Evolutionary conservation across 2,888 invertebrate genomes (phyloP).

Genomic region (Philopedon plagiatum): DNA sequence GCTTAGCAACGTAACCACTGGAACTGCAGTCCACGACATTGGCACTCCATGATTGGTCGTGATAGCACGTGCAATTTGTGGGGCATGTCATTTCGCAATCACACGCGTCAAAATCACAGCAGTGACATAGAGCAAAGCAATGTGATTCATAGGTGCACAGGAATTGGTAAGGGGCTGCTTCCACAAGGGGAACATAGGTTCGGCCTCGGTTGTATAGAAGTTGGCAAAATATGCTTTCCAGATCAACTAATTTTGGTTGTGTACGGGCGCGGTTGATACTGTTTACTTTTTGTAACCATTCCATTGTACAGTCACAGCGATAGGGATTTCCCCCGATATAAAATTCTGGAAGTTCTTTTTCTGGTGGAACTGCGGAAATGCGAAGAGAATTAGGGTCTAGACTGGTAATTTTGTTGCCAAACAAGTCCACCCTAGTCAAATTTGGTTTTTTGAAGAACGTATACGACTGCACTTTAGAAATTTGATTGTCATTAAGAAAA

Average conservation of each 20-base stretch:
- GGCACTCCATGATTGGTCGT: constrained; percentile 89
- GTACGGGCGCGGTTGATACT: constrained; percentile 81
- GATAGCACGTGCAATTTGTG: constrained; percentile 88
- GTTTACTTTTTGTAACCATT: constrained; percentile 89
- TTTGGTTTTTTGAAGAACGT: constrained; percentile 91
- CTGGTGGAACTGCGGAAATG: constrained; percentile 82
- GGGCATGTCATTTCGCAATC: constrained; percentile 96
- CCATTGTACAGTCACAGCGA: constrained; percentile 92
- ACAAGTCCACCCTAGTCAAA: constrained; percentile 84
- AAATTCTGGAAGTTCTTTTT: constrained; percentile 83
- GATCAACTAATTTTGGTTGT: constrained; percentile 86
- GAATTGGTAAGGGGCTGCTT: constrained; percentile 86
- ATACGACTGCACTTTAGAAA: constrained; percentile 87
- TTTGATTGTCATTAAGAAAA: constrained; percentile 85
- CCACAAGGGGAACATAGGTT: constrained; percentile 81
- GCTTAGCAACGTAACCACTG: constrained; percentile 77
- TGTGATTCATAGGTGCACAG: constrained; percentile 88
- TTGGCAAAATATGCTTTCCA: constrained; percentile 87
- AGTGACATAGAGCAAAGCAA: constrained; percentile 90
- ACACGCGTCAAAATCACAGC: constrained; percentile 92
- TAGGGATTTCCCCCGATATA: constrained; percentile 89
- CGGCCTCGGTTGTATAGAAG: constrained; percentile 84
- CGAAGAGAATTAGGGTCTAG: constrained; percentile 83
- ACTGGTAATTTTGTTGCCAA: constrained; percentile 84
- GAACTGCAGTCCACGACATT: constrained; percentile 88